Percentiles rank a stretch among this genome's conserved stretches.
These are phyloP conservation scores for Coryphaenoides rupestris DNA, from an alignment of 2,113 vertebrate species.

Conservation along the genomic window DNA sequence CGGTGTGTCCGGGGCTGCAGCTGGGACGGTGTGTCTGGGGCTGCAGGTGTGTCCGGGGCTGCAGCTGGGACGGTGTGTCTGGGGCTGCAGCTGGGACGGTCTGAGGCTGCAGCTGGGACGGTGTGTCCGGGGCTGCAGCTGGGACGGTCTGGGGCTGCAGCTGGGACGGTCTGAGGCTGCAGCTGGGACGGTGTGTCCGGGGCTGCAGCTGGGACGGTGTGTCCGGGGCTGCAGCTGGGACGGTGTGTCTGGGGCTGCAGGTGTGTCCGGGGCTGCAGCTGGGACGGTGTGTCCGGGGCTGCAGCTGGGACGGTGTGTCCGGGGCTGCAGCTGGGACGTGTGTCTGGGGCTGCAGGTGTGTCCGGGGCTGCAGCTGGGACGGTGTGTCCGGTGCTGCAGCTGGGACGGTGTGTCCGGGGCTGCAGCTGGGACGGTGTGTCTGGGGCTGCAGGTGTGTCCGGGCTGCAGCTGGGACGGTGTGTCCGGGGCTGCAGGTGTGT, in stretches of 20 bases:
- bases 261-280: neutral
- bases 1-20: too few relatives aligned
- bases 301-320: too few relatives aligned
- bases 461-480: too few relatives aligned
- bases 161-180: too few relatives aligned
- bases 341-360: neutral
- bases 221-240: too few relatives aligned
- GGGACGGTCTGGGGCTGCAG: neutral
- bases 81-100: too few relatives aligned
- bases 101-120: neutral
- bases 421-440: constrained; percentile 24
- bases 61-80: neutral
- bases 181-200: constrained; percentile 24
- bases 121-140: neutral
- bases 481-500: too few relatives aligned
- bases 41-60: neutral
- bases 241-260: constrained; percentile 12
- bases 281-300: too few relatives aligned
- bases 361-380: constrained; percentile 7
- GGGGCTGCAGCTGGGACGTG: constrained; percentile 18
- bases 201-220: too few relatives aligned
- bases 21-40: constrained; percentile 22
- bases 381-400: too few relatives aligned
- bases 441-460: too few relatives aligned
- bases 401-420: too few relatives aligned